Evolutionary conservation across 2,797 vertebrate species (phyloP), one percentile per base, ranked within the genome.

Genomic region (Danionella dracula): DNA sequence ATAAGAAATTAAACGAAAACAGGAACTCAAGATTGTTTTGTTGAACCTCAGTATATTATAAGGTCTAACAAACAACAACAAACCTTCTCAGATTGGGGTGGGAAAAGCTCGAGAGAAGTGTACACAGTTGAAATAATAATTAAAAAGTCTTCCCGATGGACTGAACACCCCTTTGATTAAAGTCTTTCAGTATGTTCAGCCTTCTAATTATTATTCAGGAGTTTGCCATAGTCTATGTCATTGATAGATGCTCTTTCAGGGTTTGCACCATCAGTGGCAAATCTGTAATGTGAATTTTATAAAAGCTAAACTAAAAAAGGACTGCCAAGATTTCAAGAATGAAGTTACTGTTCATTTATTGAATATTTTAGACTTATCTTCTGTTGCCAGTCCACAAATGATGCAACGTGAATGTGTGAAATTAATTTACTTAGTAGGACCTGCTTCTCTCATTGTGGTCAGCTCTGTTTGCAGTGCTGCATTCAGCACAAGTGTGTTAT

Each of bases 61-160:
- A 27, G 23, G 3, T 41, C 16, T 13, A 12, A 21, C 27, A 50
- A 72, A 21, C 11, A 32, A 53, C 8, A 19, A 57, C 37, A 38
- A 34, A 29, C 11, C 20, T 41, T 13, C 11, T 4, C 45, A 13
- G 41, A 45, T 53, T 37, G 16, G 53, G 68, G 34, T 51, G 51
- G 40, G 21, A 32, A 55, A 27, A 32, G 44, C 5, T 11, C 37
- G 55, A 71, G 57, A 35, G 32, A 70, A 55, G 56, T 69, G 50
- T 58, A 31, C 45, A 59, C 67, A 81, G 76, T 61, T 11, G 72
- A 67, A 78, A 83, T 81, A 84, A 86, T 87, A 86, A 89, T 90
- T 86, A 81, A 82, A 85, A 84, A 73, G 73, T 74, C 79, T 69
- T 86, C 83, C 85, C 85, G 66, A 41, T 82, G 85, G 86, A 81